These are phyloP conservation scores for Latheticus oryzae DNA, from an alignment of 2,888 invertebrate genomes.

Conservation along the genomic window DNA sequence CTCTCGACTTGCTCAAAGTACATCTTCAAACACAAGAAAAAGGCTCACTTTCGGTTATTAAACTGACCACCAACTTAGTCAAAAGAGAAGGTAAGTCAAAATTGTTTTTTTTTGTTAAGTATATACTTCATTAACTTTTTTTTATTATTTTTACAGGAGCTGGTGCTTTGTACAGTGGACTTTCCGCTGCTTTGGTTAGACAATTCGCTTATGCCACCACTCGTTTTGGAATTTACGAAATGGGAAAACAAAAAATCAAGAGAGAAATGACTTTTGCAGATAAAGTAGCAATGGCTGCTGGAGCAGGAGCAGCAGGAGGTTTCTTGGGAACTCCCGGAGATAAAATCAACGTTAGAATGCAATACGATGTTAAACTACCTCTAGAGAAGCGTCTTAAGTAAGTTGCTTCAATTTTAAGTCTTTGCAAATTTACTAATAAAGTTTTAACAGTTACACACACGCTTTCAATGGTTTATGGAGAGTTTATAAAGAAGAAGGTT, in stretches of 20 bases:
- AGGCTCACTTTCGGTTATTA: constrained; percentile 78
- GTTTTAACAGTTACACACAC: constrained; percentile 61
- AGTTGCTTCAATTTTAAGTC: too few species aligned
- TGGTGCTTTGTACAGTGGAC: constrained; percentile 92
- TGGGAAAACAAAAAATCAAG: constrained; percentile 74
- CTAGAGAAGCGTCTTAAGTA: constrained; percentile 89
- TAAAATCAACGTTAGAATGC: constrained; percentile 98
- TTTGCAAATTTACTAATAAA: background rate
- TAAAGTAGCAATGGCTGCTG: constrained; percentile 82
- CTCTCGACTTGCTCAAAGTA: constrained; percentile 96
- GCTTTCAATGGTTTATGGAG: constrained; percentile 90
- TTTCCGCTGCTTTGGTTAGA: constrained; percentile 92
- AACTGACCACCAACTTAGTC: constrained; percentile 76
- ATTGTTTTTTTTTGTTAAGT: too few species aligned
- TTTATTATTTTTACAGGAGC: constrained; percentile 1
- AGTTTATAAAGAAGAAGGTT: constrained; percentile 86
- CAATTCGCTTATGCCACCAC: constrained; percentile 96
- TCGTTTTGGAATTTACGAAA: constrained; percentile 77
- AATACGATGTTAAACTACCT: constrained; percentile 96
- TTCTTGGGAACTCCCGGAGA: constrained; percentile 97
- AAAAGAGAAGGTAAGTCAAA: constrained; percentile 81
- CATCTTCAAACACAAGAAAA: constrained; percentile 96
- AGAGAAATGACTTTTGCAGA: constrained; percentile 64
- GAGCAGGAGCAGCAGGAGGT: constrained; percentile 90
- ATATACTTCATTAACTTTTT: too few species aligned